A percentile compares a stretch with the other conserved stretches of the same genome.
phyloP scores from a whole-genome alignment of 1,140 invertebrate species.

The Dendroctonus ponderosae region DNA sequence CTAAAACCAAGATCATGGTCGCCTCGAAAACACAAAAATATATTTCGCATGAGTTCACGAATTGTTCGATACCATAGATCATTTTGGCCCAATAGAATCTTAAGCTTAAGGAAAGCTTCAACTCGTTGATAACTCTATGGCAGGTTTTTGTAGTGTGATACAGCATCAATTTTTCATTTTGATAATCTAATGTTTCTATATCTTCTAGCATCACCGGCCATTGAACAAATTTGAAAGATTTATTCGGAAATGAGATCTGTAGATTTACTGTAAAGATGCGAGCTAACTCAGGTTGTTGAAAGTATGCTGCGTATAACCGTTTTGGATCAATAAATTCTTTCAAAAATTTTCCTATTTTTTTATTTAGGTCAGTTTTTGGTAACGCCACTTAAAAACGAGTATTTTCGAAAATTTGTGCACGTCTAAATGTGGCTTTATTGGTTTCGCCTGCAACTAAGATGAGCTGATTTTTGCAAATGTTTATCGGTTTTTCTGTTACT shows the following conservation, averaged over 20 bases:
- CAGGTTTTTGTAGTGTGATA: slow-evolving; percentile 36
- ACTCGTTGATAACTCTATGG: slow-evolving; percentile 37
- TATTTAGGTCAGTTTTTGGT: neutral
- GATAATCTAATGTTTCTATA: slow-evolving; percentile 20
- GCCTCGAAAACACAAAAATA: no score
- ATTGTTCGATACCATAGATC: no score
- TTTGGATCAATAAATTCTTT: slow-evolving; percentile 34
- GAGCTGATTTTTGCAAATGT: no score
- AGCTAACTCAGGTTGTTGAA: slow-evolving; percentile 10
- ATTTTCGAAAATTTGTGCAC: slow-evolving; percentile 28
- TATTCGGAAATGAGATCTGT: slow-evolving; percentile 33
- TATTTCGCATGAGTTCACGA: no score
- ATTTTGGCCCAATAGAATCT: slow-evolving; percentile 36
- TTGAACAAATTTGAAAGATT: slow-evolving; percentile 30
- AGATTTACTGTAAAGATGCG: slow-evolving; percentile 5
- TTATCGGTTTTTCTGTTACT: no score
- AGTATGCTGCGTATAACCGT: slow-evolving; percentile 24
- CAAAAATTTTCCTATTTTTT: slow-evolving; percentile 21
- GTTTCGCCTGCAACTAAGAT: neutral
- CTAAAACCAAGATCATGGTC: no score
- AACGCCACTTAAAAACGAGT: slow-evolving; percentile 15
- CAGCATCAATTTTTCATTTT: slow-evolving; percentile 34
- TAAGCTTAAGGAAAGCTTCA: slow-evolving; percentile 22
- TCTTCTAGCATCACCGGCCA: slow-evolving; percentile 24
- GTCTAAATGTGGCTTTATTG: neutral